Evolutionary conservation across 1,140 invertebrate genomes (phyloP).

Genomic region (Akabosia matsudoensis): DNA sequence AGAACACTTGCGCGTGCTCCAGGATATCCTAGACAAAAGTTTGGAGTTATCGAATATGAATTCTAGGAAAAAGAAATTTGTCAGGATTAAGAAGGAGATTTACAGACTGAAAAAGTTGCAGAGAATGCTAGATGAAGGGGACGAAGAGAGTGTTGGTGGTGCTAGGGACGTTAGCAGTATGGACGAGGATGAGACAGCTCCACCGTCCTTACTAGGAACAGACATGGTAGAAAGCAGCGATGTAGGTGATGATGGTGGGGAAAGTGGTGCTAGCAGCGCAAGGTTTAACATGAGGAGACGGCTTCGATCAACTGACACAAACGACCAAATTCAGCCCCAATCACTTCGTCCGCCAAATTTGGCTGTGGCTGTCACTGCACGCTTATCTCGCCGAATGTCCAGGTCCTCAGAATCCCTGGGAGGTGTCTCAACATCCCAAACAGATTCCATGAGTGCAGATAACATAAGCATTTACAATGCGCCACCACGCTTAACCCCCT

Average conservation of each 20-base stretch:
- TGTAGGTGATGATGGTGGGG: background rate
- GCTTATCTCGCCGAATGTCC: too few relatives aligned
- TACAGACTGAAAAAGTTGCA: background rate
- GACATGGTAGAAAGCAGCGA: background rate
- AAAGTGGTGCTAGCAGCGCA: background rate
- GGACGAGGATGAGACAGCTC: background rate
- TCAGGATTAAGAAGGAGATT: background rate
- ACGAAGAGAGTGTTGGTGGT: background rate
- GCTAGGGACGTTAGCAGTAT: background rate
- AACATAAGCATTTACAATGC: too few relatives aligned
- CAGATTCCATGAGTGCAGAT: too few relatives aligned
- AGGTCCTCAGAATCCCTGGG: too few relatives aligned
- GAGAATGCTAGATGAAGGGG: background rate
- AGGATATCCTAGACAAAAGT: conserved; percentile 34
- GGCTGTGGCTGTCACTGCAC: too few relatives aligned
- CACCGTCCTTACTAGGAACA: background rate
- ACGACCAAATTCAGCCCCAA: background rate
- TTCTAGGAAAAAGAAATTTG: conserved; percentile 31
- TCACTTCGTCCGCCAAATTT: background rate
- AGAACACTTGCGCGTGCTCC: conserved; percentile 29
- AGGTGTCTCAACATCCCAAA: too few relatives aligned
- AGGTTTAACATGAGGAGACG: background rate
- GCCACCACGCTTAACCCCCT: too few relatives aligned
- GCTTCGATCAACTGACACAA: background rate
- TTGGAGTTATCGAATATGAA: conserved; percentile 24